phyloP scores from a whole-genome alignment of 2,888 invertebrate species.

The Notocelia uddmanniana region DNA sequence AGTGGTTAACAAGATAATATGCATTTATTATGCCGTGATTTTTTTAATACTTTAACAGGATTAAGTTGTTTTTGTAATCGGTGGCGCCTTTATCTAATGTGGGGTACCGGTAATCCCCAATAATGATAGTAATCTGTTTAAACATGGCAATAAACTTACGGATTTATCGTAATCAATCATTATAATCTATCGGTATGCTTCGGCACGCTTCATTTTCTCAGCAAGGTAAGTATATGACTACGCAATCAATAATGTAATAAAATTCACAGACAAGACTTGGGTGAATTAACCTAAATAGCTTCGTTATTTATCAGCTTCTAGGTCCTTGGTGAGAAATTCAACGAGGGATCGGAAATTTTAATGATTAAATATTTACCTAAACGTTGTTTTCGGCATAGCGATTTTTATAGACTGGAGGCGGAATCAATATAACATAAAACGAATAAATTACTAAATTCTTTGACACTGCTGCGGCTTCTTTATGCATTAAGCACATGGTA shows the following conservation, averaged over 20 bases:
- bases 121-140: constrained; percentile 47
- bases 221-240: too few species aligned
- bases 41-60: constrained; percentile 39
- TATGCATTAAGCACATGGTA: too few species aligned
- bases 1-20: constrained; percentile 37
- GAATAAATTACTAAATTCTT: too few species aligned
- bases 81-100: constrained; percentile 37
- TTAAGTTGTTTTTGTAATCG: constrained; percentile 44
- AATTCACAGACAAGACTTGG: neutral
- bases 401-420: too few species aligned
- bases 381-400: too few species aligned
- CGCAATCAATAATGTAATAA: neutral
- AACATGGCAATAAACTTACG: constrained; percentile 38
- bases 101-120: constrained; percentile 41
- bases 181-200: constrained; percentile 6
- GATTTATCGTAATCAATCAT: constrained; percentile 43
- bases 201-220: constrained; percentile 5
- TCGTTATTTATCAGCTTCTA: too few species aligned
- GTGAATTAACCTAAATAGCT: neutral
- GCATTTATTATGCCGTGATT: constrained; percentile 38
- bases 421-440: too few species aligned
- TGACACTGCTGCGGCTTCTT: too few species aligned
- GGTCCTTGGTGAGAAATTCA: too few species aligned
- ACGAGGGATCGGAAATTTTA: too few species aligned
- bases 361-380: too few species aligned